Percentiles rank a stretch among this genome's conserved stretches.
phyloP scores from a whole-genome alignment of 1,140 invertebrate genomes.

The Agraylea sexmaculata region DNA sequence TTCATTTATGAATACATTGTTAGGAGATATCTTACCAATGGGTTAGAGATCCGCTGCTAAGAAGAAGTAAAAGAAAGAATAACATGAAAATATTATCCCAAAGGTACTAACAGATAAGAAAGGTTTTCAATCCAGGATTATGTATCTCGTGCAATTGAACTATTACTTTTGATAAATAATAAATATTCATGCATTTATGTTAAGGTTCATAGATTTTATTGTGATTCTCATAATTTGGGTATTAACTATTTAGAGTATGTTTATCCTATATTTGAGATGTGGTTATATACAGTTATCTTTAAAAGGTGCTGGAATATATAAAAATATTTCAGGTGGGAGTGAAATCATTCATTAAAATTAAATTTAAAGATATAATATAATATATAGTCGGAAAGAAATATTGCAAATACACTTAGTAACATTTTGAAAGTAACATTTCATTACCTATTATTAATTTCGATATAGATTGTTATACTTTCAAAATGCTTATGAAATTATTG shows the following conservation, averaged over 20 bases:
- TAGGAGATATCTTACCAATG: conserved; percentile 20
- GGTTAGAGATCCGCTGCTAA: conserved; percentile 23
- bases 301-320: not conserved
- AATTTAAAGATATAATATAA: not conserved
- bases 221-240: too few species aligned
- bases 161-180: too few species aligned
- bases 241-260: too few species aligned
- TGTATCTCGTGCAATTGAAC: too few species aligned
- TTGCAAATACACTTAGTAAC: conserved; percentile 10
- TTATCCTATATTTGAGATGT: not conserved
- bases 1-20: conserved; percentile 21
- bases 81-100: too few species aligned
- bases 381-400: not conserved
- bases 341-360: conserved; percentile 4
- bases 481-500: too few species aligned
- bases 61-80: conserved; percentile 20
- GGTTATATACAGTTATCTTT: not conserved
- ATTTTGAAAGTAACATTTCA: too few species aligned
- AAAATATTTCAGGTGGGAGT: not conserved
- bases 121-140: too few species aligned
- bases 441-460: too few species aligned
- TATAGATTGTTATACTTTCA: too few species aligned
- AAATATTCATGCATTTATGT: conserved; percentile 10
- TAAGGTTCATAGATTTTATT: too few species aligned
- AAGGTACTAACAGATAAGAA: too few species aligned